These are phyloP conservation scores for Pantala flavescens DNA, from an alignment of 1,140 invertebrate genomes.

Conservation along the genomic window DNA sequence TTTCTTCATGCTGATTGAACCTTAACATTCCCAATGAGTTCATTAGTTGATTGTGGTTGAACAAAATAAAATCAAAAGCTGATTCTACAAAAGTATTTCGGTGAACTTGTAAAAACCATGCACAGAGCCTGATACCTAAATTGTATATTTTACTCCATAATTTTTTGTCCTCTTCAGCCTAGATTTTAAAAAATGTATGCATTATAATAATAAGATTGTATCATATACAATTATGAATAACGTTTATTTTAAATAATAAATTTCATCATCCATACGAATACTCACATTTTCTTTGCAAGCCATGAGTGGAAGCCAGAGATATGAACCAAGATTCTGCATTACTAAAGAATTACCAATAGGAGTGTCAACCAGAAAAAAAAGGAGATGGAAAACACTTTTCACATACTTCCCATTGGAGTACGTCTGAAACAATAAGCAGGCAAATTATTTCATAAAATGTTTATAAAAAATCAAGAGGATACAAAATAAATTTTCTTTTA, in stretches of 20 bases:
- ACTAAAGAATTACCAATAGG: not conserved
- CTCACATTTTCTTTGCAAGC: not conserved
- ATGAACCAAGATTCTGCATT: not conserved
- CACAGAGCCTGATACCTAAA: not conserved
- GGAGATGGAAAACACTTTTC: not conserved
- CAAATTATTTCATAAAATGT: too few species aligned
- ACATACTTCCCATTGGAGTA: not conserved
- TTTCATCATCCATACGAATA: not conserved
- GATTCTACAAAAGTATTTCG: not conserved
- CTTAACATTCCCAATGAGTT: not conserved
- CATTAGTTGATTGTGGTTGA: not conserved
- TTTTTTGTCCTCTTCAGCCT: not conserved
- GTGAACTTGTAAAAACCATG: not conserved
- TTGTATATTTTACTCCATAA: not conserved
- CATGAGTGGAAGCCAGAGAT: not conserved
- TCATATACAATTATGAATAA: not conserved
- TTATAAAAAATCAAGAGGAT: too few species aligned
- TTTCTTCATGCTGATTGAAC: conserved; percentile 7
- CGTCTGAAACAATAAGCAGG: not conserved
- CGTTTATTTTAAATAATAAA: not conserved
- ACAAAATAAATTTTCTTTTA: too few species aligned
- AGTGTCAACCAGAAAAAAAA: not conserved
- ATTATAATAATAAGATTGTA: not conserved
- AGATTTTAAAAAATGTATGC: not conserved
- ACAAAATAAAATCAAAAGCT: not conserved